Base-by-base conservation (phyloP, 1,140 invertebrate genomes). In the Coelopa frigida region DNA sequence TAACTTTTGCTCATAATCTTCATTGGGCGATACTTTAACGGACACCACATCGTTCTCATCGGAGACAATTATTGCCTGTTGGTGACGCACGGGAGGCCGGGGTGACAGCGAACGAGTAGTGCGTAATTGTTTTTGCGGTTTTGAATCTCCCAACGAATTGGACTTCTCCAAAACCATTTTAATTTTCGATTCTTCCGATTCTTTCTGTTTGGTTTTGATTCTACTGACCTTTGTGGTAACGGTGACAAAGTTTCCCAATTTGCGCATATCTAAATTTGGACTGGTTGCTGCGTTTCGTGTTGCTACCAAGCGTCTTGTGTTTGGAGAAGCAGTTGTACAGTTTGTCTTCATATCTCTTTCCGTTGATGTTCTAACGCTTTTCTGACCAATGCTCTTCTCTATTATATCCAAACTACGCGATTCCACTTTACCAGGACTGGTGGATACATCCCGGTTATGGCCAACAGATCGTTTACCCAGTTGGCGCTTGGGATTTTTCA, bases 241-340 rank as follows among this genome's bases (percentile, higher is more conserved):
- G 8, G 22, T 27, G n/a, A 26, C 24, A 17, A 41, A n/a, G 20
- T 26, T 41, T 23, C 12, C 21, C 5, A 37, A 20, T 43, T 46
- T 50, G 5, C 48, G n/a, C n/a, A 39, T 27, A 35, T 50, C 49
- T 14, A 50, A 23, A 38, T 43, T 29, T 3, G 49, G 49, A 38
- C 49, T 50, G 3, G 49, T 50, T 3, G 49, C 49, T 11, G 49
- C 49, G 46, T 50, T 50, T 20, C 49, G n/a, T 22, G 49, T 50
- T 10, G 49, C 46, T 10, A 46, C 37, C 12, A 46, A 41, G 17
- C 39, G 39, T 41, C 29, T 41, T 7, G n/a, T n/a, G n/a, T n/a
- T n/a, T n/a, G n/a, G n/a, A n/a, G n/a, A n/a, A n/a, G n/a, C n/a
- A n/a, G n/a, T n/a, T n/a, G n/a, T n/a, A n/a, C n/a, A n/a, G n/a